These are phyloP conservation scores for Triops longicaudatus DNA, from an alignment of 1,140 invertebrate genomes.

Conservation along the genomic window DNA sequence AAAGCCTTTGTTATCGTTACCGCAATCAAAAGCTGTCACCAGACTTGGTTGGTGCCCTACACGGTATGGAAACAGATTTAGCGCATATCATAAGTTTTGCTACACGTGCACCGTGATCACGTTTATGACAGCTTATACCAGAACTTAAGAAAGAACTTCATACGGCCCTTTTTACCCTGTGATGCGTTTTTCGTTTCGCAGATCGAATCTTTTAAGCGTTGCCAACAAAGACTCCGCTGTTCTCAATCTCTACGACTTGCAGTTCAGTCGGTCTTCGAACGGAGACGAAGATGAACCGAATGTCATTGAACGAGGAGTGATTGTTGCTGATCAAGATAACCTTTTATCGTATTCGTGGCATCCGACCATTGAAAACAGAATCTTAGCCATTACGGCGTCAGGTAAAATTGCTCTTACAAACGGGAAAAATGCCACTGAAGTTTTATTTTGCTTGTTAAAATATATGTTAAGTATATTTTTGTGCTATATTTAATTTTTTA, in stretches of 20 bases:
- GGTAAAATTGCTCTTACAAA: constrained; percentile 40
- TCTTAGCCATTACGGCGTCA: constrained; percentile 57
- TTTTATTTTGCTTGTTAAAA: no score
- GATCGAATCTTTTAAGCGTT: constrained; percentile 63
- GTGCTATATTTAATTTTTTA: no score
- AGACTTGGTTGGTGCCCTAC: constrained; percentile 84
- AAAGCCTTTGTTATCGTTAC: constrained; percentile 65
- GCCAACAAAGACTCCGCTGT: constrained; percentile 58
- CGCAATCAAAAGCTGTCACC: constrained; percentile 57
- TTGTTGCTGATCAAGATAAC: constrained; percentile 20
- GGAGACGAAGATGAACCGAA: constrained; percentile 62
- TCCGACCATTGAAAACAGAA: constrained; percentile 61
- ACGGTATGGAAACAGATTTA: constrained; percentile 48
- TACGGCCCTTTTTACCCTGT: background rate
- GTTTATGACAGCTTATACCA: no score
- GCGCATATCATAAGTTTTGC: background rate
- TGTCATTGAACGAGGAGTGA: constrained; percentile 58
- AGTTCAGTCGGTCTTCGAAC: constrained; percentile 54
- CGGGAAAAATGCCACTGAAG: no score
- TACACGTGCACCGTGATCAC: no score
- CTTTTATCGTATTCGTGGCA: constrained; percentile 75
- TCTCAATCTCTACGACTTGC: constrained; percentile 70
- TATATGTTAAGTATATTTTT: no score
- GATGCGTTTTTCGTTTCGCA: constrained; percentile 37
- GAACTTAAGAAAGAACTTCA: no score